phyloP scores from a whole-genome alignment of 92 coral and sea anemone species.

The Siderastrea siderea region DNA sequence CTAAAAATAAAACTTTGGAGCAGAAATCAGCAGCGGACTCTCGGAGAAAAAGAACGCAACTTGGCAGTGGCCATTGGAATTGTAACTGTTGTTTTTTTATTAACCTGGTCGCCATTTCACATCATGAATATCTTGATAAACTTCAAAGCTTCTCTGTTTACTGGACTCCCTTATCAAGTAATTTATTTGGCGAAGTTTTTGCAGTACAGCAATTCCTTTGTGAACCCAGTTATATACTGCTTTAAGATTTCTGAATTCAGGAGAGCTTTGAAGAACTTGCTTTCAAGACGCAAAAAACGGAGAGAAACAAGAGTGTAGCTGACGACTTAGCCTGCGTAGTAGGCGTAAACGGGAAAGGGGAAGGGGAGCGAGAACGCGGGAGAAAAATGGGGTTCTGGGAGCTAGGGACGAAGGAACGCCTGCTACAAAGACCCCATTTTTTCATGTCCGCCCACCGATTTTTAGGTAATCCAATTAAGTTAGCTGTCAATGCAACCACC shows the following conservation, averaged over 20 bases:
- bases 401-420: no score
- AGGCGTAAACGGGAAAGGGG: no score
- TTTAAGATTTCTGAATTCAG: constrained; percentile 84
- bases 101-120: constrained; percentile 86
- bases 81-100: constrained; percentile 71
- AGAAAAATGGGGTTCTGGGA: no score
- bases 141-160: constrained; percentile 40
- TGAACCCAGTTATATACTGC: constrained; percentile 84
- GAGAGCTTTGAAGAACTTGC: constrained; percentile 49
- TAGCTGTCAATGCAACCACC: no score
- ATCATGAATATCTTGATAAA: constrained; percentile 79
- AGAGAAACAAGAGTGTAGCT: constrained; percentile 62
- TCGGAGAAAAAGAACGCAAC: constrained; percentile 64
- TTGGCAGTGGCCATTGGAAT: constrained; percentile 72
- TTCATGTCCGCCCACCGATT: no score
- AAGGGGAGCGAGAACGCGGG: no score
- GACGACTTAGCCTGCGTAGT: no score
- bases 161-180: constrained; percentile 54
- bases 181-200: constrained; percentile 76
- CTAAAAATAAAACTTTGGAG: constrained; percentile 66
- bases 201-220: constrained; percentile 83
- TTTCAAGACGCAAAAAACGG: constrained; percentile 23
- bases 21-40: constrained; percentile 38
- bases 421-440: no score
- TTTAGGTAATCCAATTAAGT: no score